phyloP scores from a whole-genome alignment of 2,113 vertebrate species.

The Cryptomyrus ogoouensis region DNA sequence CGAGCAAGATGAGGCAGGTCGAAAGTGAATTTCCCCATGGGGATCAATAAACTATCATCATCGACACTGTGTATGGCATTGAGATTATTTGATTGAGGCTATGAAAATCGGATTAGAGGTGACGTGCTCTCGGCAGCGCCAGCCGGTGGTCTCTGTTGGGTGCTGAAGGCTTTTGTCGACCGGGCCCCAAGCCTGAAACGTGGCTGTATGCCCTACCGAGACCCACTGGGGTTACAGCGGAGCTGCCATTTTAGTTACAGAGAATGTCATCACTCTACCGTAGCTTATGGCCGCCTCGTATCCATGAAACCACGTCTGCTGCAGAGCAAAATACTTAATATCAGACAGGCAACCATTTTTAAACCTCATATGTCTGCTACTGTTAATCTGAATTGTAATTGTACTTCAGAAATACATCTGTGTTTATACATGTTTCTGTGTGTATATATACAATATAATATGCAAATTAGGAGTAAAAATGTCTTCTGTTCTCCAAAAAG shows the following conservation, averaged over 20 bases:
- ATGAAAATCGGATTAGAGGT: not conserved
- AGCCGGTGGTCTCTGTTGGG: not conserved
- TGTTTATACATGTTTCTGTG: not conserved
- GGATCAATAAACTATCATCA: not conserved
- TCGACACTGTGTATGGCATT: not conserved
- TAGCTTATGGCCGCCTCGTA: not conserved
- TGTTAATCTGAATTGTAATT: not conserved
- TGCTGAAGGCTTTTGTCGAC: not conserved
- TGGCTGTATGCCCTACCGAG: no score
- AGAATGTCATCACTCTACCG: conserved; percentile 12
- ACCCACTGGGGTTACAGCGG: not conserved
- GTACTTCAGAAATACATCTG: not conserved
- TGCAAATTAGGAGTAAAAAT: not conserved
- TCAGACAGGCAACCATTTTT: not conserved
- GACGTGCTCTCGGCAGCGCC: not conserved
- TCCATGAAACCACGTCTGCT: not conserved
- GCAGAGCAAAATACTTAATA: not conserved
- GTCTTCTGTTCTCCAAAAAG: not conserved
- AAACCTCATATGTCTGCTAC: not conserved
- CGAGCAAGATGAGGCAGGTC: not conserved
- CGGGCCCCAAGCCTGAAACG: not conserved
- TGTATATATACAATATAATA: not conserved
- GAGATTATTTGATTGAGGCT: not conserved
- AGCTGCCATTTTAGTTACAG: not conserved
- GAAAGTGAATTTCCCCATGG: not conserved